These are phyloP conservation scores for Thunnus maccoyii DNA, from an alignment of 2,113 vertebrate species.

Conservation along the genomic window DNA sequence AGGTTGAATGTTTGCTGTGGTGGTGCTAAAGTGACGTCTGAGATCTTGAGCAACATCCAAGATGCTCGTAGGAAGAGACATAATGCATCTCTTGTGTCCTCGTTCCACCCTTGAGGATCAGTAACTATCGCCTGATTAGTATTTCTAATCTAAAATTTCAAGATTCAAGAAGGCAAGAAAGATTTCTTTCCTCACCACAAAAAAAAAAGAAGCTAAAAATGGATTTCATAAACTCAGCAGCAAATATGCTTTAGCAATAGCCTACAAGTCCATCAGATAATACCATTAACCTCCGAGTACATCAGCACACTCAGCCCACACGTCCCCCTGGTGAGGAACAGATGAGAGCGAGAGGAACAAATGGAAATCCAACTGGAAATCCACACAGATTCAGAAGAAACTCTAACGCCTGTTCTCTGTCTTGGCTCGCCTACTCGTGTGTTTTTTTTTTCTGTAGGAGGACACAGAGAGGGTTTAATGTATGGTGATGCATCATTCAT, in stretches of 20 bases:
- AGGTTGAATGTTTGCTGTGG: background rate
- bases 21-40: background rate
- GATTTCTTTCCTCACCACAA: background rate
- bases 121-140: background rate
- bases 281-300: constrained; percentile 46
- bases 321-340: constrained; percentile 56
- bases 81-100: background rate
- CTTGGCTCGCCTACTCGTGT: background rate
- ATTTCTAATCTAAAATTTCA: background rate
- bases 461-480: constrained; percentile 29
- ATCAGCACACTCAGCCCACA: constrained; percentile 44
- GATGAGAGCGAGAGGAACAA: constrained; percentile 55
- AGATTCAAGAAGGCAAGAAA: background rate
- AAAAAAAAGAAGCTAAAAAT: background rate
- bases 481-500: constrained; percentile 89
- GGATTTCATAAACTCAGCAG: background rate
- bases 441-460: constrained; percentile 32
- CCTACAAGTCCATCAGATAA: constrained; percentile 42
- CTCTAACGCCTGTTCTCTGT: constrained; percentile 2
- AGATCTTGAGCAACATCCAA: background rate
- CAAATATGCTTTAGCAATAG: constrained; percentile 23
- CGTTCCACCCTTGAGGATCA: background rate
- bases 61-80: background rate
- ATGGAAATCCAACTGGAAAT: constrained; percentile 58
- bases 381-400: constrained; percentile 10